Conservation (phyloP, 2,113 vertebrate genomes). For the Ariopsis seemanni region DNA sequence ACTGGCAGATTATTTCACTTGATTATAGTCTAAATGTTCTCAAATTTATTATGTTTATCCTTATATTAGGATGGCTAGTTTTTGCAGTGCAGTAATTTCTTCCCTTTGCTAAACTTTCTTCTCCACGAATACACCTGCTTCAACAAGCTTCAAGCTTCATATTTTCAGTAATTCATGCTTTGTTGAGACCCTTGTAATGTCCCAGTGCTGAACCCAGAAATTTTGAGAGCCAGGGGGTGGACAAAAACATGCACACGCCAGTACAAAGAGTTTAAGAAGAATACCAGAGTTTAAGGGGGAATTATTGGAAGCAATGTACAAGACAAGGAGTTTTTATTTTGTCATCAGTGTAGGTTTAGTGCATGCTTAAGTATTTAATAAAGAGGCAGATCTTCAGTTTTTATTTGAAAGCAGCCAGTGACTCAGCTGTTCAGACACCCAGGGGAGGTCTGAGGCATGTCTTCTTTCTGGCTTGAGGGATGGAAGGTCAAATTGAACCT, state of each 20-base stretch:
- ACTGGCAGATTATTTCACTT: too few relatives aligned
- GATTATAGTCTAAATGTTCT: too few relatives aligned
- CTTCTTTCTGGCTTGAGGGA: background rate
- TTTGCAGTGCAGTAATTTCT: conserved; percentile 9
- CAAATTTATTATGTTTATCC: too few relatives aligned
- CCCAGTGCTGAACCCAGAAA: background rate
- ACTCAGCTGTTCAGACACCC: background rate
- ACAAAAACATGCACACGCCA: background rate
- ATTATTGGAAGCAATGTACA: background rate
- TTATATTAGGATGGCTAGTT: too few relatives aligned
- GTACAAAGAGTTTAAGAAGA: background rate
- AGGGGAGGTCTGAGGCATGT: background rate
- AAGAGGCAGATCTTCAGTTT: background rate
- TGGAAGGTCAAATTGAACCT: background rate
- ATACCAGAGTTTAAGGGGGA: background rate
- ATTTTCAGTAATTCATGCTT: too few relatives aligned
- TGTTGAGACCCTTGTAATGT: too few relatives aligned
- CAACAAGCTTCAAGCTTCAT: too few relatives aligned
- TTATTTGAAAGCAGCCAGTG: background rate
- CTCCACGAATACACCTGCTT: too few relatives aligned
- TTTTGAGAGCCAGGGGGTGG: background rate
- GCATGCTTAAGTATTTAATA: background rate
- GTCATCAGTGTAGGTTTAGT: background rate
- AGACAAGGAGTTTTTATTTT: background rate
- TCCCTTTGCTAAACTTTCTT: background rate